phyloP scores from a whole-genome alignment of 2,113 vertebrate genomes.

The Alethe castanea region DNA sequence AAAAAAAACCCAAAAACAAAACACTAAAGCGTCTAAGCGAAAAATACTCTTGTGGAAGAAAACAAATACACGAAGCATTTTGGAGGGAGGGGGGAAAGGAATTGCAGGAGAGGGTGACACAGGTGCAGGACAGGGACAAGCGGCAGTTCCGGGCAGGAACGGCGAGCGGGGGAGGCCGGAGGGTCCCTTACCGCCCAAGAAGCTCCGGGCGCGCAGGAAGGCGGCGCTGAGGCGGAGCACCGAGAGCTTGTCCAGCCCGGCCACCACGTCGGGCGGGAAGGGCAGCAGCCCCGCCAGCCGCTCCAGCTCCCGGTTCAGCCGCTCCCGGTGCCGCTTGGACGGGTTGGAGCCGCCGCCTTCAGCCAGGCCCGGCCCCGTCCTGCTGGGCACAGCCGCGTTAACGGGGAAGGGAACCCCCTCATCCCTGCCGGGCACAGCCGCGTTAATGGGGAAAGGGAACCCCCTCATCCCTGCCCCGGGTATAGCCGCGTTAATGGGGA shows the following conservation, averaged over 20 bases:
- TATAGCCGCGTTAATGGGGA: not conserved
- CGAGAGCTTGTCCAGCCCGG: constrained; percentile 73
- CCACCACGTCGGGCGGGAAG: constrained; percentile 65
- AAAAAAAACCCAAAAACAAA: not conserved
- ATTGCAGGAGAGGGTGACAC: not conserved
- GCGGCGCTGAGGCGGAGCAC: constrained; percentile 70
- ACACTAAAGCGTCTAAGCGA: no score
- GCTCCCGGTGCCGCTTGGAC: constrained; percentile 72
- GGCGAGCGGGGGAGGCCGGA: no score
- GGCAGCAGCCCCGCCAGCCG: constrained; percentile 64
- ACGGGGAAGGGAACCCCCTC: not conserved
- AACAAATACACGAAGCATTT: not conserved
- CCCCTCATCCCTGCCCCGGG: not conserved
- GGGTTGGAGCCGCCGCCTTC: constrained; percentile 65
- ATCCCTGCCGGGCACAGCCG: not conserved
- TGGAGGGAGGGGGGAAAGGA: rapidly evolving
- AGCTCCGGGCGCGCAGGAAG: constrained; percentile 66
- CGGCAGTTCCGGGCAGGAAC: not conserved
- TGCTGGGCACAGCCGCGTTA: not conserved
- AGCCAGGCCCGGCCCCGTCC: not conserved
- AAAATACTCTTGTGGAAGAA: not conserved
- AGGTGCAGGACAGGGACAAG: no score
- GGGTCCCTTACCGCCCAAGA: constrained; percentile 55
- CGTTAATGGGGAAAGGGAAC: not conserved
- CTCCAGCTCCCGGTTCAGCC: constrained; percentile 73